phyloP scores from a whole-genome alignment of 2,888 invertebrate species.

The Drosophila picticornis region DNA sequence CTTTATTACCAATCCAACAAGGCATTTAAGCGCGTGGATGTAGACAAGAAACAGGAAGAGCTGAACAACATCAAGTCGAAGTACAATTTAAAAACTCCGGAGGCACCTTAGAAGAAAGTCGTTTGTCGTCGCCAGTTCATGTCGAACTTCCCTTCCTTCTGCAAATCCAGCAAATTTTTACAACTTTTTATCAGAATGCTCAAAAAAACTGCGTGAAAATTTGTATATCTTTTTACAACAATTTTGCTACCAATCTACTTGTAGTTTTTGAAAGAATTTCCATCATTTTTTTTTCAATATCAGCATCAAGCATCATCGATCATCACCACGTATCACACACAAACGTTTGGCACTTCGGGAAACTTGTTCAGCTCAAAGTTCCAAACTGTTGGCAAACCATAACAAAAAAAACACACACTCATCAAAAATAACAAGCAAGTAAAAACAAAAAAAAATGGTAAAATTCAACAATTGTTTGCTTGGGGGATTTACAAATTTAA shows the following conservation, averaged over 20 bases:
- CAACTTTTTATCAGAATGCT: conserved; percentile 29
- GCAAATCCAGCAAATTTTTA: conserved; percentile 16
- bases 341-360: conserved; percentile 23
- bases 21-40: conserved; percentile 97
- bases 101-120: conserved; percentile 60
- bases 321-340: conserved; percentile 57
- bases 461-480: conserved; percentile 22
- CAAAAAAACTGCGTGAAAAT: conserved; percentile 18
- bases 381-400: conserved; percentile 35
- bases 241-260: conserved; percentile 69
- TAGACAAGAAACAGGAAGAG: conserved; percentile 98
- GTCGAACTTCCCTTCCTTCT: conserved; percentile 23
- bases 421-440: conserved; percentile 77
- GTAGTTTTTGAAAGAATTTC: conserved; percentile 59
- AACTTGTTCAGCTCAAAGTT: conserved; percentile 26
- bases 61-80: conserved; percentile 97
- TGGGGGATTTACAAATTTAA: background rate
- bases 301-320: conserved; percentile 47
- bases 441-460: conserved; percentile 72
- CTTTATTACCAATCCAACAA: conserved; percentile 98
- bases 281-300: conserved; percentile 48
- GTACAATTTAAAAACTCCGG: conserved; percentile 90
- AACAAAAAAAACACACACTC: conserved; percentile 50
- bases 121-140: conserved; percentile 8
- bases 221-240: conserved; percentile 34